Evolutionary conservation across 2,888 invertebrate species (phyloP).

Genomic region (Eilema sororculum): DNA sequence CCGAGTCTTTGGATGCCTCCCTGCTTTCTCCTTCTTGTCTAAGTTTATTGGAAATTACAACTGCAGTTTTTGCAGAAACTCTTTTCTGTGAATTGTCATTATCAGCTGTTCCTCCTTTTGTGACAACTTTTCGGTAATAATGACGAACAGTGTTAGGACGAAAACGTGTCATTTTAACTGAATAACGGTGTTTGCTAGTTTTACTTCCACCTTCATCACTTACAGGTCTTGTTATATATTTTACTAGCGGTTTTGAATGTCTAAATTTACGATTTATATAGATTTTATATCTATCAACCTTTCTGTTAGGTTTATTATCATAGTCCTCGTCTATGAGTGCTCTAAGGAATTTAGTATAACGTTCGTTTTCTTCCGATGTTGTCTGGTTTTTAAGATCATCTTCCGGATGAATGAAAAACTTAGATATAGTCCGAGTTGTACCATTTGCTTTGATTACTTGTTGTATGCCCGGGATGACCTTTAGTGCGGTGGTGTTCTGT

Average conservation of each 20-base stretch:
- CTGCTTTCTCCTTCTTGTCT: background rate
- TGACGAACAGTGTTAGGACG: background rate
- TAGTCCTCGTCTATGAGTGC: background rate
- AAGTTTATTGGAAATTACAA: background rate
- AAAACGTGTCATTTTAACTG: background rate
- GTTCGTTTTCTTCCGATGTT: background rate
- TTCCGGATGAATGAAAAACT: conserved; percentile 7
- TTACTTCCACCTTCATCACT: background rate
- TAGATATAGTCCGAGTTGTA: conserved; percentile 4
- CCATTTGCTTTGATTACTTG: conserved; percentile 15
- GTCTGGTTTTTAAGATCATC: background rate
- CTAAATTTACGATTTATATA: conserved; percentile 20
- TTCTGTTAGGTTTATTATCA: background rate
- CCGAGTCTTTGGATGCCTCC: background rate
- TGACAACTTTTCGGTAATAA: background rate
- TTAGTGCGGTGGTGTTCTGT: conserved; percentile 14
- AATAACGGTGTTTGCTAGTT: background rate
- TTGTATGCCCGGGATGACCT: background rate
- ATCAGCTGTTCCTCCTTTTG: background rate
- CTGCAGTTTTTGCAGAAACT: background rate
- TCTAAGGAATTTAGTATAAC: background rate
- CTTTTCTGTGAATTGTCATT: background rate
- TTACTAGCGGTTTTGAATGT: background rate
- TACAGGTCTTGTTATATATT: no score
- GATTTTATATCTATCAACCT: conserved; percentile 14